phyloP scores from a whole-genome alignment of 2,888 invertebrate genomes.

The Neocrepidodera transversa region DNA sequence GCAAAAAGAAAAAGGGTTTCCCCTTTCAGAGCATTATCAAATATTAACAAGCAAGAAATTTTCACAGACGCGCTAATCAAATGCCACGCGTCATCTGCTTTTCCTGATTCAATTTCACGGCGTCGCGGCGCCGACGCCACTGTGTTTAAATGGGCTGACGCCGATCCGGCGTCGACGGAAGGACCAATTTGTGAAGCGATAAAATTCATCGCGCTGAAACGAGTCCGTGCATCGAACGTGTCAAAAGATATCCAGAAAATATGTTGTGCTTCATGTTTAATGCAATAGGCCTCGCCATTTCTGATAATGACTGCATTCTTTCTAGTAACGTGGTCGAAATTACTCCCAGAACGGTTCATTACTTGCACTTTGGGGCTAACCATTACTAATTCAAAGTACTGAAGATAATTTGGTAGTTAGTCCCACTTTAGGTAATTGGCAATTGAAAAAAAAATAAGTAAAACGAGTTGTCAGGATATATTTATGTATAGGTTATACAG shows the following conservation, averaged over 20 bases:
- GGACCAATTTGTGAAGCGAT: slow-evolving; percentile 37
- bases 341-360: slow-evolving; percentile 53
- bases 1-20: not conserved
- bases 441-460: not conserved
- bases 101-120: slow-evolving; percentile 17
- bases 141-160: slow-evolving; percentile 20
- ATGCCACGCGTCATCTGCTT: slow-evolving; percentile 20
- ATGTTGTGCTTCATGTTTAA: slow-evolving; percentile 56
- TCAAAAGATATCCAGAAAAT: slow-evolving; percentile 55
- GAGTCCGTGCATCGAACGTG: slow-evolving; percentile 47
- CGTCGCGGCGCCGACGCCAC: slow-evolving; percentile 22
- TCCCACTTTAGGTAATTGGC: slow-evolving; percentile 3
- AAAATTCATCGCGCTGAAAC: slow-evolving; percentile 34
- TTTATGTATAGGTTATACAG: too few species aligned
- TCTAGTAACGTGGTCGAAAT: slow-evolving; percentile 50
- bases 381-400: slow-evolving; percentile 13
- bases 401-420: slow-evolving; percentile 7
- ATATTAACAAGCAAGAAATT: slow-evolving; percentile 19
- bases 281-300: slow-evolving; percentile 53
- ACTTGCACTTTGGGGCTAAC: slow-evolving; percentile 36
- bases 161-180: slow-evolving; percentile 29
- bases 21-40: slow-evolving; percentile 2
- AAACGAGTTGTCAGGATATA: too few species aligned
- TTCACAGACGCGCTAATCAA: slow-evolving; percentile 17
- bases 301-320: slow-evolving; percentile 57